These are phyloP conservation scores for Coilia nasus DNA, from an alignment of 2,797 vertebrate genomes.

Conservation along the genomic window DNA sequence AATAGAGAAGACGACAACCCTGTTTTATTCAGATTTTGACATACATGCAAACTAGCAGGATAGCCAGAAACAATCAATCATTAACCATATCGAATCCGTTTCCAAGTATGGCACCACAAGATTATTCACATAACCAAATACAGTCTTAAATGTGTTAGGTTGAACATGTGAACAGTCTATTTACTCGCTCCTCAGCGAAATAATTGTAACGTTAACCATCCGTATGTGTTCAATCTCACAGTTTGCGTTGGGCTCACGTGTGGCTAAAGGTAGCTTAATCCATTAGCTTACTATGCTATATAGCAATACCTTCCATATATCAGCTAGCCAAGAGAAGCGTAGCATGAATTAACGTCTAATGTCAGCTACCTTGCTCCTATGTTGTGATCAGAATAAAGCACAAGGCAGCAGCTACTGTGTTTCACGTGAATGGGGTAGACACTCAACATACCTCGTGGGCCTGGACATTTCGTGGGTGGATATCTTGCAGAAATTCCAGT, in stretches of 20 bases:
- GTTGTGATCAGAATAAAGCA: neutral
- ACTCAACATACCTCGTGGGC: slow-evolving; percentile 50
- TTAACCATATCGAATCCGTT: neutral
- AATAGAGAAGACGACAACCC: neutral
- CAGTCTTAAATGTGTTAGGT: neutral
- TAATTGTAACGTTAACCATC: neutral
- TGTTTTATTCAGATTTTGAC: neutral
- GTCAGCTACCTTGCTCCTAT: neutral
- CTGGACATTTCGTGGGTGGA: slow-evolving; percentile 47
- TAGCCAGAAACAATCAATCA: neutral
- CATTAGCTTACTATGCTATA: neutral
- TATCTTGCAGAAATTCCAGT: slow-evolving; percentile 24
- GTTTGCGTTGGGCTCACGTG: neutral
- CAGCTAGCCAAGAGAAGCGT: neutral
- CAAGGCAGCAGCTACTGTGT: neutral
- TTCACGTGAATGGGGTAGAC: neutral
- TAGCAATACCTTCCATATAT: neutral
- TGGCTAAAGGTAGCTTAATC: slow-evolving; percentile 1
- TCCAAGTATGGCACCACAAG: neutral
- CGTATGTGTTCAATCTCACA: neutral
- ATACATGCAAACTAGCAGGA: neutral
- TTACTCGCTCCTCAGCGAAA: neutral
- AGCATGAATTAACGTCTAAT: slow-evolving; percentile 9
- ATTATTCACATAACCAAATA: neutral
- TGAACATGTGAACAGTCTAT: neutral